Base-by-base conservation (phyloP, 1,140 invertebrate species). In the Adelges cooleyi region DNA sequence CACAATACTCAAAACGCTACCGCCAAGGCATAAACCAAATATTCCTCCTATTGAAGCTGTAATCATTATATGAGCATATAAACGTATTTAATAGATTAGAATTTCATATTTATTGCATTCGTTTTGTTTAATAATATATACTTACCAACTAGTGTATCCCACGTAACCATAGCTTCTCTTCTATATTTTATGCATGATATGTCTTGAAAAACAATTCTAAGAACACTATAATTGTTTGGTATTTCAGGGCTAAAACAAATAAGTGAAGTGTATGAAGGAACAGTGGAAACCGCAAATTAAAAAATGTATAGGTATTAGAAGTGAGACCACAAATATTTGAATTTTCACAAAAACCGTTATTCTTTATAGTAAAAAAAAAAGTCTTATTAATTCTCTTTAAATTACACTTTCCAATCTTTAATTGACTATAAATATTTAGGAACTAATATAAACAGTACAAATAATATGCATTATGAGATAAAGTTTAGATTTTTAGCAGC, bases 401-500 rank as follows among this genome's bases (percentile, higher is more conserved):
- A 51, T 33, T 51, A 51, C 9, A 27, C 15, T 29, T 11, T 22
- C 22, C 20, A 48, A 20, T 11, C 46, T 10, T 11, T 48, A 48
- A 48, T 20, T 11, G 18, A 20, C 46, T 48, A 20, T 48, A 48
- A 48, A 48, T 48, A 48, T 20, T 20, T 22, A 33, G 50, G 50
- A 51, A 33, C 25, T 17, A 51, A 33, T 51, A 51, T 33, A 51
- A 51, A 51, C 18, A 33, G 11, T 5, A 6, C 8, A 51, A 51
- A 51, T 51, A 51, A 51, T 51, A 51, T 51, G 50, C 50, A 48
- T 20, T 20, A 48, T 11, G 46, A 48, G 46, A 48, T 48, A 48
- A 48, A 48, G 46, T 1, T 48, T 20, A 48, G 20, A 48, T 9
- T 48, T 23, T 3, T 11, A 8, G 46, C 46, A 5, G 18, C 46